Base-by-base conservation (phyloP, 2,113 vertebrate species). In the Sander lucioperca region DNA sequence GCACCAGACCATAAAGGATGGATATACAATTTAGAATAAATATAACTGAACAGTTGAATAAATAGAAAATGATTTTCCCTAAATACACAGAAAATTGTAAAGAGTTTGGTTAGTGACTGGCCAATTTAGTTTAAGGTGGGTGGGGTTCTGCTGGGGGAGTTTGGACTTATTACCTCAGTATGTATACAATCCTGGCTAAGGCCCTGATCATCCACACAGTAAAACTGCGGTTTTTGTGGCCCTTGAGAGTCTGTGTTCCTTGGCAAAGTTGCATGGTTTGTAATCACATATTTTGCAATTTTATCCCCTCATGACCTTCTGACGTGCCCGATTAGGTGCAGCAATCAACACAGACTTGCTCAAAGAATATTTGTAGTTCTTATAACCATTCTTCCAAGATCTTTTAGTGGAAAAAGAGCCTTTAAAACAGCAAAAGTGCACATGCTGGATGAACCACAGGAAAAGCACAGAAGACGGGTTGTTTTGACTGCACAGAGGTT, bases 401-500 rank as follows among this genome's bases (percentile, higher is more conserved):
- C 6, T 70, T 50, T 27, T 3, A 13, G 50, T 59, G 39, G 58
- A 59, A 85, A 85, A 56, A 45, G 2, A 14, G 43, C 51, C 59
- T 27, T 25, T 66, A 21, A 43, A 74, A 63, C 8, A 51, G 65
- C 33, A 62, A 12, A 57, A 13, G 81, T 69, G 74, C 57, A 30
- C 56, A 56, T 74, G 81, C 81, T 75, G 30, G 36, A 66, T 27
- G 59, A 61, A 18, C 33, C 63, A 61, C 61, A 59, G 56, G 14
- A 27, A 51, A 80, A 69, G 79, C 62, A 18, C 51, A 74, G 57
- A 58, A 27, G 80, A 61, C 25, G 7, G 50, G 23, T 2, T 23
- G 8, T 30, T 25, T 13, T 62, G 70, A 47, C 43, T 65, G 61
- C 77, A 50, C 73, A 61, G 88, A 91, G 88, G 88, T 87, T 81